Evolutionary conservation across 1,140 invertebrate genomes (phyloP).

Genomic region (Oryctes rhinoceros): DNA sequence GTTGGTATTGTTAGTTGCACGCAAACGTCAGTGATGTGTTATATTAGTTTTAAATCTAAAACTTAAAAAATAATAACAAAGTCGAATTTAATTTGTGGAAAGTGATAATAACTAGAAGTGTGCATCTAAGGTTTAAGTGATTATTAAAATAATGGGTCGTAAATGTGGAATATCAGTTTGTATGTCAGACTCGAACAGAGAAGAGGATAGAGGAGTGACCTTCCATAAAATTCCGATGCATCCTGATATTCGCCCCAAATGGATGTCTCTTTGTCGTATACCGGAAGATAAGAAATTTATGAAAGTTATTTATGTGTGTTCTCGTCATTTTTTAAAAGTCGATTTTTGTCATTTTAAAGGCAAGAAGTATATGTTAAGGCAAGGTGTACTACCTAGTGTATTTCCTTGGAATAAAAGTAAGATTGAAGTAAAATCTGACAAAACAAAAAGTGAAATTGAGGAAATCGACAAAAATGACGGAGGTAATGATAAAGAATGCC

Average conservation of each 20-base stretch:
- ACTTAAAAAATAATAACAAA: not conserved
- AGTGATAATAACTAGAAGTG: not conserved
- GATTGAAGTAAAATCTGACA: conserved; percentile 18
- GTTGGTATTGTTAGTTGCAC: not conserved
- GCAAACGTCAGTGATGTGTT: not conserved
- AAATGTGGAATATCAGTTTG: conserved; percentile 59
- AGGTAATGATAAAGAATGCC: not conserved
- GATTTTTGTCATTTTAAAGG: conserved; percentile 70
- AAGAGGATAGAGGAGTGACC: conserved; percentile 58
- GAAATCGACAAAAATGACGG: conserved; percentile 40
- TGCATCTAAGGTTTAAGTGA: not conserved
- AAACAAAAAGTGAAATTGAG: not conserved
- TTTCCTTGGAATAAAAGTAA: conserved; percentile 60
- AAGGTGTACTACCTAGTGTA: conserved; percentile 64
- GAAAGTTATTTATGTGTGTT: conserved; percentile 69
- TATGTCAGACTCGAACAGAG: conserved; percentile 55
- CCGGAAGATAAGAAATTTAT: conserved; percentile 63
- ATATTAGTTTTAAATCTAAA: not conserved
- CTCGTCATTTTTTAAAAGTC: conserved; percentile 69
- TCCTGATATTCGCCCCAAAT: conserved; percentile 57
- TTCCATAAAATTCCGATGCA: conserved; percentile 59
- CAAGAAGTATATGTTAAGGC: conserved; percentile 67
- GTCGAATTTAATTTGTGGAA: not conserved
- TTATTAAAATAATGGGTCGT: conserved; percentile 51
- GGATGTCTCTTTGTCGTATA: conserved; percentile 57